Conservation (phyloP, 2,888 invertebrate species). For the Tholera decimalis region DNA sequence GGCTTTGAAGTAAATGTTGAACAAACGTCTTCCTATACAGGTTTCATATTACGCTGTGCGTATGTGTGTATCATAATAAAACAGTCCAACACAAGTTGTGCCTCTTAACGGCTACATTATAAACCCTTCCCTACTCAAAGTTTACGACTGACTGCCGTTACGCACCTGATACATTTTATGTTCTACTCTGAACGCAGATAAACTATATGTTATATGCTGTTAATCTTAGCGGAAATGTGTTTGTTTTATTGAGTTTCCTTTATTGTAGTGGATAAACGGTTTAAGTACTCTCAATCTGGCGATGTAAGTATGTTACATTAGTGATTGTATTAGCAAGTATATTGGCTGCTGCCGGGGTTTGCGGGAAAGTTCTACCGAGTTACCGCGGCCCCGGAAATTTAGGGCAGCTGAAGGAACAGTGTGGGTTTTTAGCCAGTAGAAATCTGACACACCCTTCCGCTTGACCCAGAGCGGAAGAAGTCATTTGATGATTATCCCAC, state of each 20-base stretch:
- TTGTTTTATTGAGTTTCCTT: constrained; percentile 18
- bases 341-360: neutral
- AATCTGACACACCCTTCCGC: too few species aligned
- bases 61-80: constrained; percentile 24
- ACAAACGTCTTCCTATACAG: neutral
- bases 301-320: neutral
- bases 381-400: too few species aligned
- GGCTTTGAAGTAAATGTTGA: too few species aligned
- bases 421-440: too few species aligned
- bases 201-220: constrained; percentile 25
- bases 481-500: too few species aligned
- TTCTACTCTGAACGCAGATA: constrained; percentile 4
- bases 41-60: neutral
- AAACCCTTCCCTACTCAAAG: constrained; percentile 26
- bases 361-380: too few species aligned
- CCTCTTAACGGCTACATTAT: constrained; percentile 26
- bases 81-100: constrained; percentile 7
- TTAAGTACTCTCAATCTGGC: neutral
- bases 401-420: too few species aligned
- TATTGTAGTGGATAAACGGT: constrained; percentile 11
- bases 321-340: neutral
- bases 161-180: constrained; percentile 48
- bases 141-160: constrained; percentile 40
- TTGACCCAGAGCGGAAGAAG: too few species aligned
- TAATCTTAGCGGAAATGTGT: constrained; percentile 14